phyloP scores from a whole-genome alignment of 2,113 vertebrate genomes.

The Catharus minimus region DNA sequence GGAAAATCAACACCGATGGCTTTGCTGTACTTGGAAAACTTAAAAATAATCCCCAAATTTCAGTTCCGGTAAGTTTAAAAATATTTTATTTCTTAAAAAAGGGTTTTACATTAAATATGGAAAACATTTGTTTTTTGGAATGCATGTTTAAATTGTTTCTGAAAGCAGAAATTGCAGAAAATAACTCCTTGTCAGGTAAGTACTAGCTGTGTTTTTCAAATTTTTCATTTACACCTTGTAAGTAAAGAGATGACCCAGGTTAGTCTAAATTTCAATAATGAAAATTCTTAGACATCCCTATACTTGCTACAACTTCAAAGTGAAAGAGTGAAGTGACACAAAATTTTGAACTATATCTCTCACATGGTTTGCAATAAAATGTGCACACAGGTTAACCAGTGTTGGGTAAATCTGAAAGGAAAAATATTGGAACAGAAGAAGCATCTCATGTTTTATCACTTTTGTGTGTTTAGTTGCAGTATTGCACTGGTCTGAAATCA shows the following conservation, averaged over 20 bases:
- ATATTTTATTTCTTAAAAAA: not conserved
- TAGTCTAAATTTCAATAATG: not conserved
- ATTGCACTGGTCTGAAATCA: not conserved
- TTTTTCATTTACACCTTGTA: not conserved
- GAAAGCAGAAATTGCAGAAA: not conserved
- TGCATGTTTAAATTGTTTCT: not conserved
- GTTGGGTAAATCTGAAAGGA: not conserved
- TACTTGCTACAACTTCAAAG: not conserved
- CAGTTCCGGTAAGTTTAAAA: constrained; percentile 81
- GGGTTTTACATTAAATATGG: not conserved
- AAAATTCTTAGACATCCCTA: not conserved
- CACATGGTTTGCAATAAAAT: not conserved
- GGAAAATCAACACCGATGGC: constrained; percentile 77
- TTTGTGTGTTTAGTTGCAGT: not conserved
- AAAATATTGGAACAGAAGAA: not conserved
- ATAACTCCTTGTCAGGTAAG: not conserved
- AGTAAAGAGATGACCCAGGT: not conserved
- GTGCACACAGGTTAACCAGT: not conserved
- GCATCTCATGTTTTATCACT: not conserved
- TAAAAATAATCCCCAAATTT: constrained; percentile 80
- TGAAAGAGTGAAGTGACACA: not conserved
- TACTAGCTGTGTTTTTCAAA: not conserved
- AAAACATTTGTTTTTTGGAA: not conserved
- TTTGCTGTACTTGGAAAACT: constrained; percentile 87
- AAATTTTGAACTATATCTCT: not conserved